phyloP scores from a whole-genome alignment of 2,797 vertebrate species.

The Cuculus canorus region DNA sequence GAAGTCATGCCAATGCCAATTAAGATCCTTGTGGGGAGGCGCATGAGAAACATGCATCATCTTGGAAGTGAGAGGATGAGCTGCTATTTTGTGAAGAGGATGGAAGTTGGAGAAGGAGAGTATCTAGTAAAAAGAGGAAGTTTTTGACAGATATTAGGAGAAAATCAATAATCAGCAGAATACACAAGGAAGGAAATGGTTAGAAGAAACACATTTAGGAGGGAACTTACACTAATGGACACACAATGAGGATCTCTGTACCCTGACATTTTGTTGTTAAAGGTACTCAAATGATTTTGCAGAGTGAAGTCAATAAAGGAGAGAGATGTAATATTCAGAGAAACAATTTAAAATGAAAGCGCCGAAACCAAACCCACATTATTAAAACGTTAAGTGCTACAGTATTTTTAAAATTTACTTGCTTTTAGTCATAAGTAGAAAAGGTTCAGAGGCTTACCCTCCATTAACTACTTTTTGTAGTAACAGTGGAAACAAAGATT shows the following conservation, averaged over 20 bases:
- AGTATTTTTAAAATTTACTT: neutral
- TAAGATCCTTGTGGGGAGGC: neutral
- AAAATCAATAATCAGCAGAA: neutral
- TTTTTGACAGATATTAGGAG: neutral
- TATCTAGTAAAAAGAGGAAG: neutral
- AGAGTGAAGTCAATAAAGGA: neutral
- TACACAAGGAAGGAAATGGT: neutral
- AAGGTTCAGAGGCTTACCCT: neutral
- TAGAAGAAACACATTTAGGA: neutral
- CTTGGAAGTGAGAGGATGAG: neutral
- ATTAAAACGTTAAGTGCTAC: neutral
- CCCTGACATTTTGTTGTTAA: neutral
- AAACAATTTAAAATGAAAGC: neutral
- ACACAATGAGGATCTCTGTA: neutral
- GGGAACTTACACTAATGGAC: neutral
- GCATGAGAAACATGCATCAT: neutral
- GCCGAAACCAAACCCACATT: neutral
- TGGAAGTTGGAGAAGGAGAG: neutral
- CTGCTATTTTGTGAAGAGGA: neutral
- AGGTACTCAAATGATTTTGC: neutral
- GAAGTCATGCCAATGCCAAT: neutral
- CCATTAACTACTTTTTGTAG: neutral
- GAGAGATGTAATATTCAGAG: neutral
- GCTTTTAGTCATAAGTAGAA: neutral
- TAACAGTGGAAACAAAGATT: neutral